These are phyloP conservation scores for Pissodes strobi DNA, from an alignment of 1,140 invertebrate genomes.

Conservation along the genomic window DNA sequence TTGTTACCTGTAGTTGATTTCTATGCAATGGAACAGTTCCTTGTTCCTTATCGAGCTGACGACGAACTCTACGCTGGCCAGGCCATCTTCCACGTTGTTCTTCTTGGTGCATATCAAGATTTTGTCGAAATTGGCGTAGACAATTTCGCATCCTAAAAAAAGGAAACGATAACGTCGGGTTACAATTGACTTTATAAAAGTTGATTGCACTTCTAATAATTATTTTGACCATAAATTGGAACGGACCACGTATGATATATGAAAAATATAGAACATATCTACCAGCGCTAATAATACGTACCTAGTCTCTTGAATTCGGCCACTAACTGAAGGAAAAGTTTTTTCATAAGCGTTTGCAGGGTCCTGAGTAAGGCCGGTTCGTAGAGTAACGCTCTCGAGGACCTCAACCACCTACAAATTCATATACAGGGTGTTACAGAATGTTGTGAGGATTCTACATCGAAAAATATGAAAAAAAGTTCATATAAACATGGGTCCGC, in stretches of 20 bases:
- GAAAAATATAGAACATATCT: too few relatives aligned
- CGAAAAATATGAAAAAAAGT: too few relatives aligned
- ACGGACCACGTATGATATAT: too few relatives aligned
- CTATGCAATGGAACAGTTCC: conserved; percentile 92
- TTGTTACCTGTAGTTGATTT: conserved; percentile 58
- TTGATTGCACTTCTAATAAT: too few relatives aligned
- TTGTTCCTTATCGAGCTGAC: conserved; percentile 86
- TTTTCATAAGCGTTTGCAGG: conserved; percentile 94
- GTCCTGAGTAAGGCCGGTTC: conserved; percentile 91
- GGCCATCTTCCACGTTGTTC: conserved; percentile 74
- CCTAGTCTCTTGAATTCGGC: conserved; percentile 93
- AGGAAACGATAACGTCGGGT: too few relatives aligned
- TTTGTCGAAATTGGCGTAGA: conserved; percentile 93
- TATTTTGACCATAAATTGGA: too few relatives aligned
- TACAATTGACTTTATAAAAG: too few relatives aligned
- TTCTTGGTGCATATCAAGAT: conserved; percentile 94
- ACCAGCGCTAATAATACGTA: too few relatives aligned
- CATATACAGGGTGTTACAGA: too few relatives aligned
- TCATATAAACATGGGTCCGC: too few relatives aligned
- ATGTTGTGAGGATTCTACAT: too few relatives aligned
- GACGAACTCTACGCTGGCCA: conserved; percentile 90
- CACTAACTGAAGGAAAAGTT: conserved; percentile 92
- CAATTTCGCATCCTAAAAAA: conserved; percentile 83
- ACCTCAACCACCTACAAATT: conserved; percentile 79
- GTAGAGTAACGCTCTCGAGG: conserved; percentile 85